phyloP scores from a whole-genome alignment of 2,888 invertebrate genomes.

The Spodoptera littoralis region DNA sequence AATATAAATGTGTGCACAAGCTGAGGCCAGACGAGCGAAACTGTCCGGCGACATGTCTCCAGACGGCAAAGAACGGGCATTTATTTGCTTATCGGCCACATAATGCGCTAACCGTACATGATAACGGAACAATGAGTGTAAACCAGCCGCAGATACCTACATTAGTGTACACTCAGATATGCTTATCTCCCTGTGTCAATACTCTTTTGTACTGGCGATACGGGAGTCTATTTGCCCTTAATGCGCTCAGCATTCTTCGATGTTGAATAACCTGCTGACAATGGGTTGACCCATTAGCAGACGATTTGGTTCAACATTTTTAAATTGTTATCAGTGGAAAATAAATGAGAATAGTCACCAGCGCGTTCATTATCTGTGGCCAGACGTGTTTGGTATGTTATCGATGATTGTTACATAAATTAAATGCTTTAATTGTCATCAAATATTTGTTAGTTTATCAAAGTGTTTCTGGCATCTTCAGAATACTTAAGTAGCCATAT shows the following conservation, averaged over 20 bases:
- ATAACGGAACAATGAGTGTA: slow-evolving; percentile 87
- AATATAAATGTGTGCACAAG: slow-evolving; percentile 38
- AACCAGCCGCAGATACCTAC: slow-evolving; percentile 79
- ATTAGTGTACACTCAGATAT: slow-evolving; percentile 83
- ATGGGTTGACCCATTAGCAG: slow-evolving; percentile 80
- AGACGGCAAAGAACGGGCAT: slow-evolving; percentile 67
- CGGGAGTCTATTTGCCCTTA: slow-evolving; percentile 85
- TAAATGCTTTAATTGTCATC: slow-evolving; percentile 41
- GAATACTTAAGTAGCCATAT: slow-evolving; percentile 23
- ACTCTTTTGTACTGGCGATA: slow-evolving; percentile 87
- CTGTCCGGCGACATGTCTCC: slow-evolving; percentile 60
- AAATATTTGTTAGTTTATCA: slow-evolving; percentile 47
- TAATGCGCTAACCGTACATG: slow-evolving; percentile 83
- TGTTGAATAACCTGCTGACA: slow-evolving; percentile 80
- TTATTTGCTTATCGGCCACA: slow-evolving; percentile 85
- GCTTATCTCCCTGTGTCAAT: slow-evolving; percentile 86
- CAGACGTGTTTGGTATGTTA: slow-evolving; percentile 63
- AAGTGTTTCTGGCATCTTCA: slow-evolving; percentile 23
- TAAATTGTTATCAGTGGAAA: slow-evolving; percentile 68
- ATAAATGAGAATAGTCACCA: slow-evolving; percentile 60
- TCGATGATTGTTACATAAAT: slow-evolving; percentile 63
- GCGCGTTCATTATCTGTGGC: slow-evolving; percentile 56
- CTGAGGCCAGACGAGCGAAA: slow-evolving; percentile 51
- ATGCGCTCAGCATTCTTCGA: slow-evolving; percentile 82
- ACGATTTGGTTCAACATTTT: slow-evolving; percentile 66